phyloP scores from a whole-genome alignment of 92 coral and sea anemone species.

The Umimayanthus kanabou region DNA sequence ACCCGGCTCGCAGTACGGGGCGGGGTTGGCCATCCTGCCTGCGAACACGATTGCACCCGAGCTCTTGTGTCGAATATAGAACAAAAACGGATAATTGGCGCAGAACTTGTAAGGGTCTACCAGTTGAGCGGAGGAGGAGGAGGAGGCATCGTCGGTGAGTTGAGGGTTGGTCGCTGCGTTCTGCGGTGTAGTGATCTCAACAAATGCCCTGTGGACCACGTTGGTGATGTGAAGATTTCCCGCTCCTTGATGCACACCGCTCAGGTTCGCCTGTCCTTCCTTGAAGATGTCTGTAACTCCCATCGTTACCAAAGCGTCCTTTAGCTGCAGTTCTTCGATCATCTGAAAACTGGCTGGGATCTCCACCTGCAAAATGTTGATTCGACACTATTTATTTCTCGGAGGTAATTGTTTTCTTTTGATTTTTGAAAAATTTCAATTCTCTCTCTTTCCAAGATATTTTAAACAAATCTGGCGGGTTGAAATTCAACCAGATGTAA shows the following conservation, averaged over 20 bases:
- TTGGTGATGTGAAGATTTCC: conserved; percentile 16
- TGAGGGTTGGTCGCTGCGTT: not conserved
- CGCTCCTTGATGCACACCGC: not conserved
- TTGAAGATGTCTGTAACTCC: conserved; percentile 36
- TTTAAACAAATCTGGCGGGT: too few relatives aligned
- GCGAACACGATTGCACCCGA: conserved; percentile 37
- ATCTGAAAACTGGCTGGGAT: conserved; percentile 34
- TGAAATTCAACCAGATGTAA: too few relatives aligned
- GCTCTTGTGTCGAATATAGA: conserved; percentile 34
- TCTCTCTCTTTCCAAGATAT: too few relatives aligned
- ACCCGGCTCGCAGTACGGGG: not conserved
- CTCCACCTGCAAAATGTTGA: conserved; percentile 13
- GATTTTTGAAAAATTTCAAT: not conserved
- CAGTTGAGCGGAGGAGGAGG: not conserved
- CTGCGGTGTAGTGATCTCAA: not conserved
- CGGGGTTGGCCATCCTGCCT: conserved; percentile 36
- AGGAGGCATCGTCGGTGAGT: not conserved
- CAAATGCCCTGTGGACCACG: not conserved
- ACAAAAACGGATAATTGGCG: conserved; percentile 24
- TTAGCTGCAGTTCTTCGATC: conserved; percentile 21
- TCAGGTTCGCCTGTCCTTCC: conserved; percentile 22
- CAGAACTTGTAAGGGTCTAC: conserved; percentile 10
- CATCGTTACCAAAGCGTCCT: not conserved
- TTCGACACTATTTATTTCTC: not conserved
- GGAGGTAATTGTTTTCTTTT: not conserved